Evolutionary conservation across 2,113 vertebrate genomes (phyloP).

Genomic region (Myodes glareolus): DNA sequence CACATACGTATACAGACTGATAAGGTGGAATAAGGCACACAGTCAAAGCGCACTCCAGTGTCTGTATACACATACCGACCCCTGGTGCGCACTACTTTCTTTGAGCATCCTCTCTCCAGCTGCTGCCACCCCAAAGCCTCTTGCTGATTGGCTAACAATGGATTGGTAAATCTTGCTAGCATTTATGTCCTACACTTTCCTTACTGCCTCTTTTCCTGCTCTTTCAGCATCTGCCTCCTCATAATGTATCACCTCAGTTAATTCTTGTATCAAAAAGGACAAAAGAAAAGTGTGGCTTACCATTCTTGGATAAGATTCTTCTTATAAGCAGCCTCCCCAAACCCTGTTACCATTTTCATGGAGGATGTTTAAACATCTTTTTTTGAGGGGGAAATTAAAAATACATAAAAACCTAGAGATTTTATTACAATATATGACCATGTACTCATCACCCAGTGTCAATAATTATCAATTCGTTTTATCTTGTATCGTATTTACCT

Average conservation of each 20-base stretch:
- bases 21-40: background rate
- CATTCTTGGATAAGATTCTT: slow-evolving; percentile 9
- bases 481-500: background rate
- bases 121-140: background rate
- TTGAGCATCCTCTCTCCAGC: background rate
- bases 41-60: background rate
- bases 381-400: slow-evolving; percentile 28
- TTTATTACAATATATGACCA: background rate
- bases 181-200: background rate
- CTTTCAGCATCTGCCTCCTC: background rate
- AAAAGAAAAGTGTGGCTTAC: background rate
- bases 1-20: background rate
- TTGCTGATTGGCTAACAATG: background rate
- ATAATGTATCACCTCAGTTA: background rate
- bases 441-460: background rate
- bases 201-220: slow-evolving; percentile 35
- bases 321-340: background rate
- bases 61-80: background rate
- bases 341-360: background rate
- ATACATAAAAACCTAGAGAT: background rate
- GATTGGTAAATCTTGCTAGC: background rate
- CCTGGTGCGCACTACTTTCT: background rate
- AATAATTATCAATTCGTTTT: background rate
- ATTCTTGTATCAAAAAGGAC: background rate
- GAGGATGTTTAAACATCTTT: background rate